Evolutionary conservation across 2,888 invertebrate species (phyloP), one percentile per base, ranked within the genome.

Genomic region (Coenonympha glycerion): DNA sequence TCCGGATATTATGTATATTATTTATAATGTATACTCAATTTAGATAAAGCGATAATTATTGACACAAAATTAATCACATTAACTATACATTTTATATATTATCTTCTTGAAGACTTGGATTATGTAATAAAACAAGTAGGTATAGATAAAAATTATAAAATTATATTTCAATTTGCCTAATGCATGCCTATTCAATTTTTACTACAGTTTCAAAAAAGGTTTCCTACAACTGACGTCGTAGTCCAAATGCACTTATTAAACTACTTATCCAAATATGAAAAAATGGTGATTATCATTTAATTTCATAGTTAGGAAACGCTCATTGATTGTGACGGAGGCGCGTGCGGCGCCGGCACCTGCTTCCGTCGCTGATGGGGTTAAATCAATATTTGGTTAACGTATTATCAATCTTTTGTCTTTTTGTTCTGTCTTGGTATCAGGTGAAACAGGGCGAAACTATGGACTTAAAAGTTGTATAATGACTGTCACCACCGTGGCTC

Each of bases 261-360:
- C 71, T 73, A 73, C 76, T 73, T 78, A 74, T 72, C 76, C 76
- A 81, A 79, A 84, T 80, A 79, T 77, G 73, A 65, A 75, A 85
- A 83, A 78, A 73, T 70, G 56, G 73, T 83, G 84, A 86, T 86
- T 86, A 86, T 84, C 86, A 87, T 87, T 87, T 86, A 86, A 86
- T 87, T 87, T 87, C 85, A 85, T 86, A 86, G 85, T 76, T 77
- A 72, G 72, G 76, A 71, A 76, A 78, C 79, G 75, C 74, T 83
- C 80, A 85, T 81, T 83, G 84, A 79, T 76, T 79, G 72, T 65
- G 66, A 71, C 64, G 64, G 67, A 54, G 60, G 71, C 68, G 72
- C 84, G 79, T 84, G 83, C 82, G 85, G 80, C 66, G 60, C 40
- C n/a, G 51, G 65, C 87, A 86, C 85, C 86, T 85, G 86, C 87